phyloP scores from a whole-genome alignment of 2,797 vertebrate species.

The Hafferia zeledoni region DNA sequence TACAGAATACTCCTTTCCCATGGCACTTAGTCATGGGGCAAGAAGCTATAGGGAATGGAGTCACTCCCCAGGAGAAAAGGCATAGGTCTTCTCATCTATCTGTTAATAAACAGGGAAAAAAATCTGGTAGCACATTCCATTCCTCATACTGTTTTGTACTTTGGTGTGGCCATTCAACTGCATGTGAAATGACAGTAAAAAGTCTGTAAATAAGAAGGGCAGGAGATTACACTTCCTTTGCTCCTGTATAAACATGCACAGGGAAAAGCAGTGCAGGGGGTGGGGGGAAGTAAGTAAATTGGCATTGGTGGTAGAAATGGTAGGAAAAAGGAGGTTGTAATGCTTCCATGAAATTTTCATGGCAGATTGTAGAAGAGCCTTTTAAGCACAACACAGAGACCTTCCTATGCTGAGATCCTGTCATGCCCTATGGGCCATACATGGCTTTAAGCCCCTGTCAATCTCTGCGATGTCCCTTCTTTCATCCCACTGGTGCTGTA shows the following conservation, averaged over 20 bases:
- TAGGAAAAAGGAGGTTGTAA: not conserved
- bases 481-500: not conserved
- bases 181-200: not conserved
- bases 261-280: not conserved
- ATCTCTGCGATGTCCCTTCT: not conserved
- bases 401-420: not conserved
- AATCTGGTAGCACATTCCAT: not conserved
- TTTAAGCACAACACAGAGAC: not conserved
- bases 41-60: not conserved
- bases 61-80: not conserved
- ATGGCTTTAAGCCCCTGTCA: not conserved
- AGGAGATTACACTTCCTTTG: not conserved
- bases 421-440: not conserved
- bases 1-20: not conserved
- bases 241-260: not conserved
- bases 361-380: not conserved
- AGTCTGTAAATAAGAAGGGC: not conserved
- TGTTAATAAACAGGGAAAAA: not conserved
- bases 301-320: not conserved
- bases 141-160: not conserved
- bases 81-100: not conserved
- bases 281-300: not conserved
- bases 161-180: not conserved
- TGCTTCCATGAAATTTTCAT: not conserved
- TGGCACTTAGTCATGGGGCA: not conserved